A percentile compares a stretch with the other conserved stretches of the same genome.
Conservation (phyloP, 1,140 invertebrate genomes). For the Subanguina moxae region DNA sequence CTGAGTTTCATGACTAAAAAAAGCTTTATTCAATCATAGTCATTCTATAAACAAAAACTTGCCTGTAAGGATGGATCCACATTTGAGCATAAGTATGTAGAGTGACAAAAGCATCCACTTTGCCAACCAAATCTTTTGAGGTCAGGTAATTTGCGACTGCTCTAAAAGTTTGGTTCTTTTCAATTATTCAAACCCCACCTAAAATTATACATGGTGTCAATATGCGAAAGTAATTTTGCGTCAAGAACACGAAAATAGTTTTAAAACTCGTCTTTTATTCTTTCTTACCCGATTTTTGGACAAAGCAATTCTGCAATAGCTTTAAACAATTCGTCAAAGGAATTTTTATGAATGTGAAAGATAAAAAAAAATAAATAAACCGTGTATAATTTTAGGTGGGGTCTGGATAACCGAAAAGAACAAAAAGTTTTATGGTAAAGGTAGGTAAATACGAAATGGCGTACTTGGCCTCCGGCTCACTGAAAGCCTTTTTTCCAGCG, state of each 20-base stretch:
- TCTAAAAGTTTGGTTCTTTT: slow-evolving; percentile 1
- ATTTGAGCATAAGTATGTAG: slow-evolving; percentile 59
- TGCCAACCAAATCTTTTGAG: slow-evolving; percentile 35
- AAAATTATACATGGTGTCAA: no score
- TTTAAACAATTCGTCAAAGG: no score
- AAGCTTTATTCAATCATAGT: no score
- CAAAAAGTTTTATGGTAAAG: background rate
- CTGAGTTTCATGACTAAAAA: background rate
- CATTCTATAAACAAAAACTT: slow-evolving; percentile 16
- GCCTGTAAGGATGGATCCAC: slow-evolving; percentile 59
- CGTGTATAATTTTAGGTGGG: no score
- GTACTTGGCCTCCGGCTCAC: slow-evolving; percentile 53
- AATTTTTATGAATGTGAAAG: background rate
- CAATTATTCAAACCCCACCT: no score
- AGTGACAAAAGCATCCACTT: slow-evolving; percentile 57
- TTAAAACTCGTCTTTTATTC: no score
- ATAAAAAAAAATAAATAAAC: background rate
- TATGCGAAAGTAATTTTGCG: no score
- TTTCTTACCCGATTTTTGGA: no score
- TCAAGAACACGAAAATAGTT: no score
- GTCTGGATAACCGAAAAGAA: no score
- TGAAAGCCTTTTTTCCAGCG: slow-evolving; percentile 53
- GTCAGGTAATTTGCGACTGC: slow-evolving; percentile 44
- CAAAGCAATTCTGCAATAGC: no score
- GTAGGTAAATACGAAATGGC: no score